phyloP scores from a whole-genome alignment of 2,797 vertebrate species.

The Chiroxiphia lanceolata region DNA sequence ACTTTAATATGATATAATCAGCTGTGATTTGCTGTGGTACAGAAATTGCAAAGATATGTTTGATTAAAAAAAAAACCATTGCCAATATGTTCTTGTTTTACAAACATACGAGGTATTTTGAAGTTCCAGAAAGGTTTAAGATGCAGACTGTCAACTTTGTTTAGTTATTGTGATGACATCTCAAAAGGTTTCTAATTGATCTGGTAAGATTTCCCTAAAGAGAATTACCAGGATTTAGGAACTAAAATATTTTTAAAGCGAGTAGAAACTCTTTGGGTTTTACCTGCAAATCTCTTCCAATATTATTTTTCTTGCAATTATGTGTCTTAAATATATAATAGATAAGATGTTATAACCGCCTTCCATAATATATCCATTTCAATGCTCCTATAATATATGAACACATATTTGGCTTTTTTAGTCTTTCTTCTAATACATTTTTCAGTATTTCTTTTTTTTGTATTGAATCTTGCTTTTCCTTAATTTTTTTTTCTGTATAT shows the following conservation, averaged over 20 bases:
- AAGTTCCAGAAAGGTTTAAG: constrained; percentile 24
- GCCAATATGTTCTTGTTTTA: constrained; percentile 49
- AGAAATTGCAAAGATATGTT: constrained; percentile 37
- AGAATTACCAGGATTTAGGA: neutral
- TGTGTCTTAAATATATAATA: neutral
- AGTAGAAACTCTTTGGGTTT: neutral
- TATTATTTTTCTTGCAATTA: neutral
- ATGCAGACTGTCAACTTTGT: constrained; percentile 15
- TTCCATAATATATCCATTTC: neutral
- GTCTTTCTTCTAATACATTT: neutral
- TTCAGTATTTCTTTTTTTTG: neutral
- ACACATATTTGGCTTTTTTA: neutral
- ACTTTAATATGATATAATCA: constrained; percentile 39
- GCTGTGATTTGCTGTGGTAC: constrained; percentile 33
- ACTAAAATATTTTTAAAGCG: neutral
- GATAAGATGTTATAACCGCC: neutral
- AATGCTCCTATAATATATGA: accelerated
- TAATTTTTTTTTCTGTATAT: neutral
- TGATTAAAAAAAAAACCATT: constrained; percentile 26
- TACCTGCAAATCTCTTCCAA: neutral
- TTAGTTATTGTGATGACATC: neutral
- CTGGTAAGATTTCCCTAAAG: neutral
- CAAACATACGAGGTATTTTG: constrained; percentile 33
- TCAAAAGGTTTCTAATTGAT: neutral
- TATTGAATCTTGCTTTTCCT: neutral